phyloP scores from a whole-genome alignment of 2,888 invertebrate genomes.

The Idaea dimidiata region DNA sequence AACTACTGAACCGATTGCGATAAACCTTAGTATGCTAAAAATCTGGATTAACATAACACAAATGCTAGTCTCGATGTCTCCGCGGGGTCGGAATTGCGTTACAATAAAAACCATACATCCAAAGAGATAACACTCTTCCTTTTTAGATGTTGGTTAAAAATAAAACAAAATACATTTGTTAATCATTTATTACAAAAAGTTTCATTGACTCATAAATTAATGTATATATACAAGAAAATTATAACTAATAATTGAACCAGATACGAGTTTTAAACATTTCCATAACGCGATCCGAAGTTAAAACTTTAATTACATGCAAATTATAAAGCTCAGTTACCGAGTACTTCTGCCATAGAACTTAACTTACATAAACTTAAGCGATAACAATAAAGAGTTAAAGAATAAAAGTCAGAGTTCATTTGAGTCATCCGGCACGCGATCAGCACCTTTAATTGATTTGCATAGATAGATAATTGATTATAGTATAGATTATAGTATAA shows the following conservation, averaged over 20 bases:
- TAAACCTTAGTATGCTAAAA: too few species aligned
- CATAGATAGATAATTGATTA: too few species aligned
- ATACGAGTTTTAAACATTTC: slow-evolving; percentile 63
- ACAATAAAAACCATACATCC: too few species aligned
- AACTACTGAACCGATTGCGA: too few species aligned
- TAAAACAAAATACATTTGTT: slow-evolving; percentile 44
- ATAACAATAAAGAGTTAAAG: slow-evolving; percentile 14
- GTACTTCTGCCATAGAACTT: slow-evolving; percentile 38
- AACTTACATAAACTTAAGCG: slow-evolving; percentile 28
- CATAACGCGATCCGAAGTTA: slow-evolving; percentile 34
- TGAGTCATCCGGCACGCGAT: too few species aligned
- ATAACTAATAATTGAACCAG: slow-evolving; percentile 72
- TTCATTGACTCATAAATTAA: slow-evolving; percentile 63
- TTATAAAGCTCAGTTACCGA: slow-evolving; percentile 52
- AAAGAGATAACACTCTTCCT: too few species aligned
- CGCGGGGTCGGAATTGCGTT: too few species aligned
- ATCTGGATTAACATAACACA: too few species aligned
- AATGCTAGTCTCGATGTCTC: too few species aligned
- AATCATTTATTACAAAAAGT: slow-evolving; percentile 60
- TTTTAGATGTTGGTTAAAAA: slow-evolving; percentile 12
- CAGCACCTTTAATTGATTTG: too few species aligned
- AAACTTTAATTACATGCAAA: slow-evolving; percentile 39
- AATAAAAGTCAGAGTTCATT: not conserved
- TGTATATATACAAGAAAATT: slow-evolving; percentile 63
- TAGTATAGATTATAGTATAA: too few species aligned